Conservation (phyloP, 2,888 invertebrate genomes). For the Amphipoea lucens region DNA sequence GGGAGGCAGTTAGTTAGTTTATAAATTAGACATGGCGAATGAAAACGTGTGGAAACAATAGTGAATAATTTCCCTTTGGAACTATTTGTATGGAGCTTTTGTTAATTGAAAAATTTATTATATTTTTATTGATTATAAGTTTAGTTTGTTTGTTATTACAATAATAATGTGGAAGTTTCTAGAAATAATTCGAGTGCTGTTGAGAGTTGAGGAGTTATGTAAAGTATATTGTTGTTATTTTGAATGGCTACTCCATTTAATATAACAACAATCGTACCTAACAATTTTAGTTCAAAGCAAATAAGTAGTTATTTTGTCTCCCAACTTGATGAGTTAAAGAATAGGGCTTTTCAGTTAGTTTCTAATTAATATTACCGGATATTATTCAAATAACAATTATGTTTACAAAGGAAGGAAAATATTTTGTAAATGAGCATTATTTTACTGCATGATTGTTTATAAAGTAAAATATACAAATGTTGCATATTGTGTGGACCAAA, state of each 20-base stretch:
- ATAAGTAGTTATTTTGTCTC: background rate
- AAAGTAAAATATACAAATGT: background rate
- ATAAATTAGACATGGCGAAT: constrained; percentile 62
- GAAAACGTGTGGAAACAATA: constrained; percentile 64
- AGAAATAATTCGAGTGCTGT: constrained; percentile 10
- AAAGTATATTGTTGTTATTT: background rate
- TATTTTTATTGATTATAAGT: constrained; percentile 30
- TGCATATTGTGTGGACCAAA: background rate
- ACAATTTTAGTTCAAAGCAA: too few relatives aligned
- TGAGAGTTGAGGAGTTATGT: background rate
- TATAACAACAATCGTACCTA: too few relatives aligned
- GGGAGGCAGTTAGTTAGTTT: constrained; percentile 30
- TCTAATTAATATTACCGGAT: background rate
- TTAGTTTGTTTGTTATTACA: constrained; percentile 10
- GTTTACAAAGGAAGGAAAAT: constrained; percentile 7
- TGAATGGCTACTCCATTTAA: too few relatives aligned
- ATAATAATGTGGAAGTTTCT: constrained; percentile 17
- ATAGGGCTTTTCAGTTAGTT: background rate
- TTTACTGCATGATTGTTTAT: background rate
- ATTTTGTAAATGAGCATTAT: constrained; percentile 2
- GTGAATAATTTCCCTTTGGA: constrained; percentile 64
- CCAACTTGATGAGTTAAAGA: background rate
- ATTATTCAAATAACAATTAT: background rate
- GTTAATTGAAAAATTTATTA: constrained; percentile 46
- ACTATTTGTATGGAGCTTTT: constrained; percentile 56